Evolutionary conservation across 2,113 vertebrate species (phyloP).

Genomic region (Nothobranchius furzeri): DNA sequence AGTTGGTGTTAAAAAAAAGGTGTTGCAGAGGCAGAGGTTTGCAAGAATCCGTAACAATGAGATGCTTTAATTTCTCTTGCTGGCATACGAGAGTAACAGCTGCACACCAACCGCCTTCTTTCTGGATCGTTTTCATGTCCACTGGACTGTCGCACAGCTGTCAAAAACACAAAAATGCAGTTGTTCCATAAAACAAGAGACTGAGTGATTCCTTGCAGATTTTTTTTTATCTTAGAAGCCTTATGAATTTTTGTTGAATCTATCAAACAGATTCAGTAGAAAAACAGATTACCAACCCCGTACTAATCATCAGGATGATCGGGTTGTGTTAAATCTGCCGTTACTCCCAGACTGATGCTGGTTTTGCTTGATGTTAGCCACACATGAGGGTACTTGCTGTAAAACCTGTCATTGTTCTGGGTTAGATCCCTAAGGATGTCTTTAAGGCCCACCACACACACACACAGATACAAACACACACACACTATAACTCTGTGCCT

Average conservation of each 20-base stretch:
- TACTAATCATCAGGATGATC: conserved; percentile 25
- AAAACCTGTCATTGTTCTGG: conserved; percentile 73
- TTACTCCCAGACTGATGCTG: conserved; percentile 13
- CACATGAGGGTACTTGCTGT: conserved; percentile 44
- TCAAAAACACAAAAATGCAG: conserved; percentile 9
- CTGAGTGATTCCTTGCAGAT: conserved; percentile 18
- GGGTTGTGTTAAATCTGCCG: conserved; percentile 35
- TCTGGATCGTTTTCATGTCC: neutral
- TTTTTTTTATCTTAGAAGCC: conserved; percentile 4
- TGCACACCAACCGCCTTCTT: conserved; percentile 1
- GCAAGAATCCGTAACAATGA: neutral
- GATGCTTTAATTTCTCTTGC: neutral
- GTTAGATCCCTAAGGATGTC: conserved; percentile 59
- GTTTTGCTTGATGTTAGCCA: conserved; percentile 47
- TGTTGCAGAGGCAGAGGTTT: neutral
- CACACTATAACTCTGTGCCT: conserved; percentile 30
- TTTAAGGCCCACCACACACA: conserved; percentile 36
- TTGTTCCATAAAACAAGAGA: conserved; percentile 26
- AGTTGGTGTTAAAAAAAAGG: too few species aligned
- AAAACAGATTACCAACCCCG: conserved; percentile 32
- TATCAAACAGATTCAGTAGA: conserved; percentile 28
- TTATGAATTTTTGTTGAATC: conserved; percentile 11
- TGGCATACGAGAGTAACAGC: conserved; percentile 4
- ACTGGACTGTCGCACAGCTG: neutral
- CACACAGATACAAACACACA: conserved; percentile 29